Evolutionary conservation across 1,140 invertebrate genomes (phyloP), one percentile per base, ranked within the genome.

Genomic region (Bombyx mandarina): DNA sequence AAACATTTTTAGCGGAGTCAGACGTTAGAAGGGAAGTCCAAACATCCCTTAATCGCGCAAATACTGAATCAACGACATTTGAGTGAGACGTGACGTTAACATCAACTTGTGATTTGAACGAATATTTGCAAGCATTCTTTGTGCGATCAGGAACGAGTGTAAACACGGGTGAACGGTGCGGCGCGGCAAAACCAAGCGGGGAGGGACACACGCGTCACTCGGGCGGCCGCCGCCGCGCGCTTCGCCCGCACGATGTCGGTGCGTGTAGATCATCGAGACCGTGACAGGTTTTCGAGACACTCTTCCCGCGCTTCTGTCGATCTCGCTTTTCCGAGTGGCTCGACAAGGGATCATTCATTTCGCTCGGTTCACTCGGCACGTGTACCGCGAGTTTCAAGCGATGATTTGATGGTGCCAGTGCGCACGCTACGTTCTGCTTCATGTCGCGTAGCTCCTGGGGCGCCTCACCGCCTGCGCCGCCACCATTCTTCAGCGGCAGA

Each of bases 261-360:
- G 62, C 81, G 81, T 60, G 74, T 73, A 54, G 79, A 82, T 52
- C 77, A 78, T 22, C 79, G 79, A 62, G 81, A 84, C 63, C 81
- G 81, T 58, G 81, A 85, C 60, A 77, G 82, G 57, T 83, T 86
- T 65, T 78, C 81, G 60, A 62, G 82, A 67, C 77, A 83, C 63
- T 82, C 81, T 70, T 87, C 84, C 62, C 82, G 82, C 73, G 82
- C 84, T 70, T 84, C 81, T 10, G 83, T 85, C 22, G 83, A 86
- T 58, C 68, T 84, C 18, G 79, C 80, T 22, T 86, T 77, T 53
- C 81, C 83, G 43, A 79, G 81, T 57, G 71, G 77, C 26, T 83
- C 83, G 7, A 71, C 74, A 46, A 70, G 81, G 8, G 83, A 84
- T 45, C 83, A 86, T 60, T 84, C 81, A 5, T 82, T 86, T 53